Base-by-base conservation (phyloP, 2,113 vertebrate genomes). In the Chaetodon trifascialis region DNA sequence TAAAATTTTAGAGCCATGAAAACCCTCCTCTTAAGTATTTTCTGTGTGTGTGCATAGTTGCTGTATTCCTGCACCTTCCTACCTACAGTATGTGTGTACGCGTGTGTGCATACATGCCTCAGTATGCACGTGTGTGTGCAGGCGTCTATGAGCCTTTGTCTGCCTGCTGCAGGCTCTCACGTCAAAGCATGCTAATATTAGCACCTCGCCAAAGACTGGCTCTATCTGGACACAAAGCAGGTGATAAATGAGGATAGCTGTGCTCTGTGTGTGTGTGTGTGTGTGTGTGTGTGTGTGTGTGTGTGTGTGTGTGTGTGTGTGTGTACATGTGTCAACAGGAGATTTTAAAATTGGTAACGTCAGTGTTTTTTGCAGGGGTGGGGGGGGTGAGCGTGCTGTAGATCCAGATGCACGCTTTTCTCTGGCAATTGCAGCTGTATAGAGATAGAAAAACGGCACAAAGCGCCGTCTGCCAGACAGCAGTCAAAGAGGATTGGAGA, bases 401-500 rank as follows among this genome's bases (percentile, higher is more conserved):
- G n/a, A 85, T 91, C 71, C 85, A 92, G 87, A 88, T 92, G 86
- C 92, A 94, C 6, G n/a, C 85, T 82, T 94, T 93, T 94, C 91
- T 93, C 83, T 8, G 2, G 63, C 67, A 44, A 70, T 72, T 58
- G 83, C 81, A 80, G 86, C 90, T 90, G 78, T 75, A 83, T 90
- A 91, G 90, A 92, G 93, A 93, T 87, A 94, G 95, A 95, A 92
- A 63, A 76, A 91, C 89, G 72, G 93, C 93, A 94, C 73, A 94
- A 76, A 73, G 88, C 73, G 7, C 65, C 38, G 93, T 94, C 94
- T 88, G 95, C 85, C 94, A 94, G 94, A 88, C 89, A 90, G 93
- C 93, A 94, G 95, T 95, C 94, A 95, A 91, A 92, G 86, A 95
- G 92, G 87, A 94, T 88, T 89, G 88, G 79, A 94, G 94, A 96